These are phyloP conservation scores for Ectemnius cavifrons DNA, from an alignment of 2,888 invertebrate species.

Conservation along the genomic window DNA sequence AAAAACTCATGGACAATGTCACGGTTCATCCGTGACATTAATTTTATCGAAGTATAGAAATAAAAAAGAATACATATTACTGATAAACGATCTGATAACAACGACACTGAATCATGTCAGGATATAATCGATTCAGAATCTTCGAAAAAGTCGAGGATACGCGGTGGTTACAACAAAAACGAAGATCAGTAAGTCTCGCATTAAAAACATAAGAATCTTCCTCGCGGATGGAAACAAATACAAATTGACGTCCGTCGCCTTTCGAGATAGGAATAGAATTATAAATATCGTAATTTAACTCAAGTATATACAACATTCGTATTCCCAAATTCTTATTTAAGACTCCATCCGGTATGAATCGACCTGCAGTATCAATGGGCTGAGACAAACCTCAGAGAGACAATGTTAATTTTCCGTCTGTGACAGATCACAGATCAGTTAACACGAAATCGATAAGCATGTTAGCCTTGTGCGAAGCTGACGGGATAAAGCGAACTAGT, in stretches of 20 bases:
- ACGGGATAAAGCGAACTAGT: constrained; percentile 58
- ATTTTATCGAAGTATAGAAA: constrained; percentile 12
- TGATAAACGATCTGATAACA: too few species aligned
- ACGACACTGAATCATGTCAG: too few species aligned
- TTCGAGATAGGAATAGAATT: constrained; percentile 30
- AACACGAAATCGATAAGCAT: constrained; percentile 43
- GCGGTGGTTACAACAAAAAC: too few species aligned
- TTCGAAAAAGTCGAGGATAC: too few species aligned
- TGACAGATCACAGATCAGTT: constrained; percentile 34
- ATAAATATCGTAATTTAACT: constrained; percentile 45
- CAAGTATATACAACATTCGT: constrained; percentile 30
- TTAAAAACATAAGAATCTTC: too few species aligned
- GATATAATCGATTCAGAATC: too few species aligned
- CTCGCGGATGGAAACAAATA: constrained; percentile 15
- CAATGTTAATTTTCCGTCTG: constrained; percentile 49
- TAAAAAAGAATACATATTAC: too few species aligned
- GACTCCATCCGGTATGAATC: constrained; percentile 18
- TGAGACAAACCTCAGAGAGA: constrained; percentile 37
- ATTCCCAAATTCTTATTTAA: constrained; percentile 18
- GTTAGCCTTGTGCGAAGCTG: constrained; percentile 48
- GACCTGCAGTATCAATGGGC: constrained; percentile 42
- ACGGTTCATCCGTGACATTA: constrained; percentile 61
- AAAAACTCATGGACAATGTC: constrained; percentile 34
- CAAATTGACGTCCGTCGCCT: constrained; percentile 26
- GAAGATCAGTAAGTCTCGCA: too few species aligned